Conservation (phyloP, 2,888 invertebrate genomes). For the Phania funesta region DNA sequence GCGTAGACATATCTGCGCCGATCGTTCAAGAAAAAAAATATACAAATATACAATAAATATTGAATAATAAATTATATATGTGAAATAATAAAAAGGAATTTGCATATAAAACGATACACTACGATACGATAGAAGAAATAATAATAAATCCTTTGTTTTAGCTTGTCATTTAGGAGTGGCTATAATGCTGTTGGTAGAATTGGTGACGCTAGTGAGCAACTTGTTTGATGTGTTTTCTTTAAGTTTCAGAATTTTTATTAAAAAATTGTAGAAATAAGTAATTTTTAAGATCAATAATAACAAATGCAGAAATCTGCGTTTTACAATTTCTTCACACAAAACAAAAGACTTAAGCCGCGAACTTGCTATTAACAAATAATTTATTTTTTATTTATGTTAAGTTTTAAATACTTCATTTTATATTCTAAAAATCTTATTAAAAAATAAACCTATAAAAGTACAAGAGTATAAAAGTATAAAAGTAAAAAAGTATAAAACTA, state of each 20-base stretch:
- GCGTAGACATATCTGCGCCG: conserved; percentile 60
- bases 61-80: background rate
- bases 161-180: background rate
- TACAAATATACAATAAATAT: conserved; percentile 9
- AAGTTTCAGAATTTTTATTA: background rate
- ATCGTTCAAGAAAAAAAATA: conserved; percentile 12
- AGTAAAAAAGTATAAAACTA: too few relatives aligned
- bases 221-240: background rate
- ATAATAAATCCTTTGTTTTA: background rate
- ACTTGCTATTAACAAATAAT: too few relatives aligned
- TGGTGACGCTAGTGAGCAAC: too few relatives aligned
- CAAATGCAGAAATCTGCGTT: background rate
- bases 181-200: background rate
- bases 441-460: too few relatives aligned
- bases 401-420: too few relatives aligned
- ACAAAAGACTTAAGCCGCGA: background rate
- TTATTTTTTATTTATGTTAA: too few relatives aligned
- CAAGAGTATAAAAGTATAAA: too few relatives aligned
- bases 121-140: conserved; percentile 10
- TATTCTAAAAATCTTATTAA: too few relatives aligned
- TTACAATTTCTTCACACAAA: background rate
- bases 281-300: too few relatives aligned
- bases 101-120: conserved; percentile 54
- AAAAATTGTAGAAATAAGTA: background rate
- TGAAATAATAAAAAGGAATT: conserved; percentile 41